Conservation (phyloP, 2,888 invertebrate species). For the Microplitis manilae region DNA sequence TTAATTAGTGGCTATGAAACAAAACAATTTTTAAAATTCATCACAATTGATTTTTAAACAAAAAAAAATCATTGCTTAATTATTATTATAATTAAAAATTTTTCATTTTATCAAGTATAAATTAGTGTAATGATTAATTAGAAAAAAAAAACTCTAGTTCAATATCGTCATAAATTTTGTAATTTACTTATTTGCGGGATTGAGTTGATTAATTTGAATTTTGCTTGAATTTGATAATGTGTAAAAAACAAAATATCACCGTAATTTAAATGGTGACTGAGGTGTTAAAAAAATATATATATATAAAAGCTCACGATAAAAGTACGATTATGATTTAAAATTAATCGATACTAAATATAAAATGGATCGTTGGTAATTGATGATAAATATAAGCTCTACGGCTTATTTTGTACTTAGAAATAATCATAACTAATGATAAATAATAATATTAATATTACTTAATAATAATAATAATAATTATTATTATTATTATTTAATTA, state of each 20-base stretch:
- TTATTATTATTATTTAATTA: conserved; percentile 42
- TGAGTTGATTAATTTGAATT: too few species aligned
- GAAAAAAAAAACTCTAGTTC: conserved; percentile 11
- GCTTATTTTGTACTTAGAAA: conserved; percentile 71
- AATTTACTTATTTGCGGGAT: background rate
- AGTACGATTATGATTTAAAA: conserved; percentile 41
- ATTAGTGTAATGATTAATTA: too few species aligned
- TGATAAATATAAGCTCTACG: conserved; percentile 65
- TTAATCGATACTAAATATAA: conserved; percentile 44
- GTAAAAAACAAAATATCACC: conserved; percentile 9
- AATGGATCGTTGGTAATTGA: conserved; percentile 67
- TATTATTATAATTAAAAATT: background rate
- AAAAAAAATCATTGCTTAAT: background rate
- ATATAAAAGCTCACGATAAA: conserved; percentile 28
- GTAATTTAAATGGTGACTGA: background rate
- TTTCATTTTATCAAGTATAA: too few species aligned
- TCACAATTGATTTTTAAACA: background rate
- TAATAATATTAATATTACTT: background rate
- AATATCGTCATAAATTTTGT: background rate
- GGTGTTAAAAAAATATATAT: conserved; percentile 12
- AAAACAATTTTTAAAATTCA: background rate
- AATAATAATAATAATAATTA: background rate
- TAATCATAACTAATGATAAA: conserved; percentile 19
- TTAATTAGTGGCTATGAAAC: conserved; percentile 4
- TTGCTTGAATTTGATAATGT: background rate